phyloP scores from a whole-genome alignment of 2,797 vertebrate genomes.

The Spinus olivaceus region DNA sequence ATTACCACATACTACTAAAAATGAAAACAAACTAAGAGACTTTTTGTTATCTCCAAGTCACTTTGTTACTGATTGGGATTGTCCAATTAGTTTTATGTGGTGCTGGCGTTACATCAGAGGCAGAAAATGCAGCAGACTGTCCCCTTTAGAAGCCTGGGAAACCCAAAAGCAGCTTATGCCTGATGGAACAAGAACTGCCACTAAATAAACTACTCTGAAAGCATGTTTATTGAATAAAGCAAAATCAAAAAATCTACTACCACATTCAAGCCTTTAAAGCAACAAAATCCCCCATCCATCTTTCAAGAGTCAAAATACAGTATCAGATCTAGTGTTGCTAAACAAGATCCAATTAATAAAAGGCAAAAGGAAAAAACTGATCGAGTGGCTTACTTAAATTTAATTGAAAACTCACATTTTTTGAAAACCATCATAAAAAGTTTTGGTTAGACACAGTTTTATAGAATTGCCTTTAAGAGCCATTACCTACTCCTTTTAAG shows the following conservation, averaged over 20 bases:
- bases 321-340: not conserved
- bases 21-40: not conserved
- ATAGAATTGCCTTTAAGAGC: not conserved
- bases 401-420: not conserved
- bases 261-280: not conserved
- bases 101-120: not conserved
- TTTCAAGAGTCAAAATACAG: not conserved
- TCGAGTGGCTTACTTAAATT: not conserved
- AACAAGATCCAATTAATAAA: accelerated
- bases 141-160: not conserved
- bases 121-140: not conserved
- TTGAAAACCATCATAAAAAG: not conserved
- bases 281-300: not conserved
- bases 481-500: not conserved
- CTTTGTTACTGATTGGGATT: not conserved
- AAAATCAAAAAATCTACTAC: not conserved
- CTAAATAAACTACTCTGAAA: not conserved
- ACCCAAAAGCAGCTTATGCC: not conserved
- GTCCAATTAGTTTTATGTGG: not conserved
- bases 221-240: not conserved
- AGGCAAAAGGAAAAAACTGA: not conserved
- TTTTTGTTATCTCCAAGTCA: not conserved
- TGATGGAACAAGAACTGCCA: not conserved
- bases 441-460: not conserved
- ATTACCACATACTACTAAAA: not conserved